Percentiles rank a stretch among this genome's conserved stretches.
phyloP scores from a whole-genome alignment of 2,888 invertebrate genomes.

The Cataglyphis cursor region DNA sequence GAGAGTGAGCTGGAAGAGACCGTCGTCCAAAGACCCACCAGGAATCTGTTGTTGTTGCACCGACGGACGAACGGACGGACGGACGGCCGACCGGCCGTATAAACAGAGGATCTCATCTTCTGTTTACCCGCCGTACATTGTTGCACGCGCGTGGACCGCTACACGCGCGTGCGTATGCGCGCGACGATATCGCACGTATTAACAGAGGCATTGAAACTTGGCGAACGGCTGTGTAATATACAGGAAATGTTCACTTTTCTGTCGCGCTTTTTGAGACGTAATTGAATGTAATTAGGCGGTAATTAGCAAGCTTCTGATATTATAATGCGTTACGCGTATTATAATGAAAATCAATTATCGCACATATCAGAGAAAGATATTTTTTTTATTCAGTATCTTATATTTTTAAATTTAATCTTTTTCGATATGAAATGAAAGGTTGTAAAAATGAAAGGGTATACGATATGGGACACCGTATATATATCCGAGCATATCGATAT shows the following conservation, averaged over 20 bases:
- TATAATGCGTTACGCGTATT: too few species aligned
- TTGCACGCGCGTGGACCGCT: slow-evolving; percentile 10
- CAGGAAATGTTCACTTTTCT: not conserved
- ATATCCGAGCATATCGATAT: not conserved
- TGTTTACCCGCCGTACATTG: slow-evolving; percentile 78
- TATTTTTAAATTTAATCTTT: not conserved
- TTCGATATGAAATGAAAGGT: not conserved
- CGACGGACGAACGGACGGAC: slow-evolving; percentile 76
- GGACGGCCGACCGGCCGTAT: slow-evolving; percentile 66
- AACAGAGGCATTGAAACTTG: not conserved
- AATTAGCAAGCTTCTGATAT: not conserved
- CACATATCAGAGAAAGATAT: not conserved
- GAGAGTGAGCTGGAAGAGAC: slow-evolving; percentile 82
- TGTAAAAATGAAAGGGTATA: not conserved
- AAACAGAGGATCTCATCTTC: slow-evolving; percentile 84
- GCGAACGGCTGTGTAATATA: not conserved
- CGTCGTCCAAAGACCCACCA: slow-evolving; percentile 85
- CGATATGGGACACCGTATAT: not conserved
- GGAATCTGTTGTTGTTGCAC: slow-evolving; percentile 86
- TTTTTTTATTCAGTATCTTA: not conserved
- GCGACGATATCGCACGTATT: slow-evolving; percentile 15
- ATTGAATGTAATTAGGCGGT: not conserved
- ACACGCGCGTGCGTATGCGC: slow-evolving; percentile 17
- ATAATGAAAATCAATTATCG: not conserved
- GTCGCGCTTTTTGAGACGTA: not conserved